Percentiles rank a stretch among this genome's conserved stretches.
Evolutionary conservation across 2,113 vertebrate genomes (phyloP).

Genomic region (Vanacampus margaritifer): DNA sequence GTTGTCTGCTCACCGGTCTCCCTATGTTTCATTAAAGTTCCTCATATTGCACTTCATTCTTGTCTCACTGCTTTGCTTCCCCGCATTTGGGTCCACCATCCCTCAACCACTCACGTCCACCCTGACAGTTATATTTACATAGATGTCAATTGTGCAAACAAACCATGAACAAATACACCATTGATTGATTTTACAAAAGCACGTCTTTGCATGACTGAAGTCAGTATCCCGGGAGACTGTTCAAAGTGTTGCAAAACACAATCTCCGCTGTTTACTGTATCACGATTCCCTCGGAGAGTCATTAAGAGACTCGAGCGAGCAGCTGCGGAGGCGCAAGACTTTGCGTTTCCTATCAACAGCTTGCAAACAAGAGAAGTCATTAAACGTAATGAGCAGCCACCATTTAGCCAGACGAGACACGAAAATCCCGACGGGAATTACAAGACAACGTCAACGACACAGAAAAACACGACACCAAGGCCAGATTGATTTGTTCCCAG

Average conservation of each 20-base stretch:
- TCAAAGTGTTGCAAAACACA: slow-evolving; percentile 24
- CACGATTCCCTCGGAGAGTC: slow-evolving; percentile 38
- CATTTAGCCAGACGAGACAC: slow-evolving; percentile 28
- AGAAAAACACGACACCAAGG: not conserved
- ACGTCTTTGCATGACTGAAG: not conserved
- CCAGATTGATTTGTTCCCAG: not conserved
- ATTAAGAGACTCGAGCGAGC: slow-evolving; percentile 35
- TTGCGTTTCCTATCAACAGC: slow-evolving; percentile 26
- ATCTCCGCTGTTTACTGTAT: slow-evolving; percentile 41
- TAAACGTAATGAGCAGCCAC: slow-evolving; percentile 62
- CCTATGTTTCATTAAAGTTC: too few relatives aligned
- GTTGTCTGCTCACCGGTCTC: too few relatives aligned
- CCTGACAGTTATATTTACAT: too few relatives aligned
- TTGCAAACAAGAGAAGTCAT: slow-evolving; percentile 57
- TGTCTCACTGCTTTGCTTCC: too few relatives aligned
- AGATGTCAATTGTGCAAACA: too few relatives aligned
- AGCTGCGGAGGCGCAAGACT: slow-evolving; percentile 33
- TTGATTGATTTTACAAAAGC: too few relatives aligned
- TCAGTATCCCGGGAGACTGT: not conserved
- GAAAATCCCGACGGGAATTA: slow-evolving; percentile 18
- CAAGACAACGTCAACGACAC: not conserved
- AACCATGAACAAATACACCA: too few relatives aligned
- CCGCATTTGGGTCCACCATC: too few relatives aligned
- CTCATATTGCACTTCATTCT: too few relatives aligned
- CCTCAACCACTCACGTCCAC: too few relatives aligned